Percentiles rank a stretch among this genome's conserved stretches.
Evolutionary conservation across 2,113 vertebrate species (phyloP).

Genomic region (Spea bombifrons): DNA sequence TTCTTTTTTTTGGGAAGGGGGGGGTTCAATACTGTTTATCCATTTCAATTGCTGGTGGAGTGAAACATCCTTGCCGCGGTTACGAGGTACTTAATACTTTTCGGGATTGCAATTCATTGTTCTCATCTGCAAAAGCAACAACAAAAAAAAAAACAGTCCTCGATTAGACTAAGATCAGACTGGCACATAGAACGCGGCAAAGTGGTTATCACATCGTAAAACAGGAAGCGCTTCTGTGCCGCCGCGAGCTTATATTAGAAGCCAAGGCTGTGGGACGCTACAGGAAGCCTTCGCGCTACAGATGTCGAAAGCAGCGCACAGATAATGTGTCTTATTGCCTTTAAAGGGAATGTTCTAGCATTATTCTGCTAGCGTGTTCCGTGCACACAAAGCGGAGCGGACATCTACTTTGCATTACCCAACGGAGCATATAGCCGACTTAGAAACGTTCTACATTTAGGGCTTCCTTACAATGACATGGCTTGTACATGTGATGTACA

Average conservation of each 20-base stretch:
- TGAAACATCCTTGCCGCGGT: constrained; percentile 24
- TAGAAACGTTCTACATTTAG: too few species aligned
- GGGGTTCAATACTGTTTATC: constrained; percentile 55
- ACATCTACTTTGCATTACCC: too few species aligned
- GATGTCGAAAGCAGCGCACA: background rate
- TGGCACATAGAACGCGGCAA: background rate
- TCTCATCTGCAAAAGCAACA: constrained; percentile 29
- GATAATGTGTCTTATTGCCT: too few species aligned
- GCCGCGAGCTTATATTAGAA: background rate
- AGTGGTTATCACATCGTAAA: background rate
- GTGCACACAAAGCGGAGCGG: too few species aligned
- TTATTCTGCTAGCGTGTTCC: too few species aligned
- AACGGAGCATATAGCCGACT: too few species aligned
- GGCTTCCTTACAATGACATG: too few species aligned
- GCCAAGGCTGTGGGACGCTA: background rate
- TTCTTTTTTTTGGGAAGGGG: constrained; percentile 18
- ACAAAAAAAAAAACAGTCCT: background rate
- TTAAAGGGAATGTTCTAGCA: background rate
- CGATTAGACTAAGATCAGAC: background rate
- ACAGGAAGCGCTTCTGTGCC: background rate
- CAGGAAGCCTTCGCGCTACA: background rate
- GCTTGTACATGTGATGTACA: too few species aligned
- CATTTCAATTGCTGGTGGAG: constrained; percentile 37
- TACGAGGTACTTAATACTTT: constrained; percentile 17
- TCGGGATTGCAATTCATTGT: constrained; percentile 16